Evolutionary conservation across 2,113 vertebrate genomes (phyloP).

Genomic region (Myiagra hebetior): DNA sequence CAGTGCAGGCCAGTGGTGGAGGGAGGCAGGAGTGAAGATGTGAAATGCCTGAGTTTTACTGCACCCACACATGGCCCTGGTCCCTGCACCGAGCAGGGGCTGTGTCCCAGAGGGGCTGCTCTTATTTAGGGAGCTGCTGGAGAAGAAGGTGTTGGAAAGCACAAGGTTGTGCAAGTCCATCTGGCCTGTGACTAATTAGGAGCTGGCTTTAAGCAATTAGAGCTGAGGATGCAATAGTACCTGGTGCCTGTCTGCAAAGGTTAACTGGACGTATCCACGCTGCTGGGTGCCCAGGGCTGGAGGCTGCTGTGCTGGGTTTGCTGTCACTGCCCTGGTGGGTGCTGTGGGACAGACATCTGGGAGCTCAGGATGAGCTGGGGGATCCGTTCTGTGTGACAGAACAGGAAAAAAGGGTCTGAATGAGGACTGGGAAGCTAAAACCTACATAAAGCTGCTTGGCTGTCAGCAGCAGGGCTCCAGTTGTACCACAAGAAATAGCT

Average conservation of each 20-base stretch:
- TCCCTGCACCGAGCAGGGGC: not conserved
- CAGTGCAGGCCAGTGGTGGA: not conserved
- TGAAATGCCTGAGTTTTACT: not conserved
- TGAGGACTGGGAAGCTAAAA: not conserved
- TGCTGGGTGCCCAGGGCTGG: not conserved
- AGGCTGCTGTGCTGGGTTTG: not conserved
- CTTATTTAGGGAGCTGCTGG: not conserved
- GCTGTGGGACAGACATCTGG: not conserved
- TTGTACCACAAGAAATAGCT: not conserved
- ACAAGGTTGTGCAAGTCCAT: not conserved
- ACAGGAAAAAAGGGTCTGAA: not conserved
- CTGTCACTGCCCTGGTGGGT: not conserved
- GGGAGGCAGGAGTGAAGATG: not conserved
- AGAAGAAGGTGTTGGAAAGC: not conserved
- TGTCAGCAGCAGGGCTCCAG: not conserved
- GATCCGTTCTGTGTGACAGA: rapidly evolving
- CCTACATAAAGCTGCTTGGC: not conserved
- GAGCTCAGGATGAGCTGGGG: not conserved
- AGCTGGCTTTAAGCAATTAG: not conserved
- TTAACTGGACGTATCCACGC: not conserved
- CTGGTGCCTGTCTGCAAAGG: not conserved
- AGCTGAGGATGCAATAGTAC: not conserved
- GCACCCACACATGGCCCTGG: not conserved
- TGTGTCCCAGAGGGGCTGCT: not conserved
- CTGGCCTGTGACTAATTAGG: not conserved